Percentiles rank a stretch among this genome's conserved stretches.
Conservation (phyloP, 2,888 invertebrate genomes). For the Dromius quadrimaculatus region DNA sequence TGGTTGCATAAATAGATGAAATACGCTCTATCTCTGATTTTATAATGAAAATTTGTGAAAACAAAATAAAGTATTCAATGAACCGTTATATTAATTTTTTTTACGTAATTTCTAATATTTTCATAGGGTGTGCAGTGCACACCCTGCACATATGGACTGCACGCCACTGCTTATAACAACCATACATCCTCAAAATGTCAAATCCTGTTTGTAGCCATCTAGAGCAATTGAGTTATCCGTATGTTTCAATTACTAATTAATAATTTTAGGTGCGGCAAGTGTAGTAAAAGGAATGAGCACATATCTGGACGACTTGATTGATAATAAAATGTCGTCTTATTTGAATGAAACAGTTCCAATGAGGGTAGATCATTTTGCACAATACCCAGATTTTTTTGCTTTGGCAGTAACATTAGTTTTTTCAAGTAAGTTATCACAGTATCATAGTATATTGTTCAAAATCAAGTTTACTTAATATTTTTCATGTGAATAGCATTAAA, state of each 20-base stretch:
- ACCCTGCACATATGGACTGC: too few species aligned
- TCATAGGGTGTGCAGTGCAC: too few species aligned
- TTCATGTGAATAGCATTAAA: background rate
- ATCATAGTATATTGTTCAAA: too few species aligned
- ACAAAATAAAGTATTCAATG: too few species aligned
- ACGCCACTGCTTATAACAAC: too few species aligned
- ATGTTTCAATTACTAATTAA: background rate
- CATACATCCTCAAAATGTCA: too few species aligned
- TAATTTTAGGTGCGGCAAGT: conserved; percentile 78
- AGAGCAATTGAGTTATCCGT: background rate
- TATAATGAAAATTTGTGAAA: too few species aligned
- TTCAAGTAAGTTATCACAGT: conserved; percentile 70
- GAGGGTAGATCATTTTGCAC: conserved; percentile 74
- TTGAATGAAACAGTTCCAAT: conserved; percentile 76
- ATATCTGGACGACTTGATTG: conserved; percentile 79
- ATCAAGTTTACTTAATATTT: background rate
- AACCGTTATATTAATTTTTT: too few species aligned
- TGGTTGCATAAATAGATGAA: too few species aligned
- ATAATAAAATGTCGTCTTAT: conserved; percentile 75
- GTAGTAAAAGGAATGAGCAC: conserved; percentile 86
- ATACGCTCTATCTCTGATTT: too few species aligned
- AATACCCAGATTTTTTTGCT: conserved; percentile 83
- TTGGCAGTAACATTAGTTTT: conserved; percentile 78
- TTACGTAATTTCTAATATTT: too few species aligned
- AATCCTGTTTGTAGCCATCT: background rate